Percentiles rank a stretch among this genome's conserved stretches.
Conservation (phyloP, 1,140 invertebrate species). For the Drosophila burlai region DNA sequence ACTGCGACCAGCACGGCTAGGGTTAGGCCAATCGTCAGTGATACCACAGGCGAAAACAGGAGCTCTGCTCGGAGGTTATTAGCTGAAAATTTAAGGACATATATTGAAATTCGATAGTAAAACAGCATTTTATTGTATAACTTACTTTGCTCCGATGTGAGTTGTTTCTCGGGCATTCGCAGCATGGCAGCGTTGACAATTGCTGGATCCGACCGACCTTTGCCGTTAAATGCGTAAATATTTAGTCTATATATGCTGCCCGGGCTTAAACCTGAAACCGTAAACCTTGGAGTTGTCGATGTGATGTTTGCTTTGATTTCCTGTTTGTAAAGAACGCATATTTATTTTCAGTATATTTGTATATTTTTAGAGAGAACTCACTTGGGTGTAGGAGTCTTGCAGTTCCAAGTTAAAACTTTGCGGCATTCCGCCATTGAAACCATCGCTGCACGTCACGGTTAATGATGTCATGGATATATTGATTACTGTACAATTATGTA, state of each 20-base stretch:
- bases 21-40: conserved; percentile 75
- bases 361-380: conserved; percentile 54
- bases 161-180: conserved; percentile 93
- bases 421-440: conserved; percentile 94
- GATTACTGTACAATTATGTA: conserved; percentile 94
- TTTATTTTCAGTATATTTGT: neutral
- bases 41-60: conserved; percentile 74
- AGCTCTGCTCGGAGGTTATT: conserved; percentile 70
- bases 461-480: conserved; percentile 95
- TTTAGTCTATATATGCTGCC: conserved; percentile 91
- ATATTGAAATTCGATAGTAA: neutral
- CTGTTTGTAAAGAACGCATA: conserved; percentile 80
- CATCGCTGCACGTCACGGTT: conserved; percentile 92
- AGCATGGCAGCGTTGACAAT: conserved; percentile 91
- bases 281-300: conserved; percentile 90
- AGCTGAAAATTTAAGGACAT: conserved; percentile 28
- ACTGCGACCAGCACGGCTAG: conserved; percentile 77
- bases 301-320: conserved; percentile 91
- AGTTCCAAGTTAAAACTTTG: conserved; percentile 95
- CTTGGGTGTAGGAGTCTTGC: conserved; percentile 86
- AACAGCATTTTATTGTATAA: neutral
- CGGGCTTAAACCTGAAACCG: conserved; percentile 91
- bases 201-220: conserved; percentile 93
- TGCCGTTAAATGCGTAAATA: conserved; percentile 93
- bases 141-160: conserved; percentile 92